phyloP scores from a whole-genome alignment of 2,888 invertebrate species.

The Cheilosia urbana region DNA sequence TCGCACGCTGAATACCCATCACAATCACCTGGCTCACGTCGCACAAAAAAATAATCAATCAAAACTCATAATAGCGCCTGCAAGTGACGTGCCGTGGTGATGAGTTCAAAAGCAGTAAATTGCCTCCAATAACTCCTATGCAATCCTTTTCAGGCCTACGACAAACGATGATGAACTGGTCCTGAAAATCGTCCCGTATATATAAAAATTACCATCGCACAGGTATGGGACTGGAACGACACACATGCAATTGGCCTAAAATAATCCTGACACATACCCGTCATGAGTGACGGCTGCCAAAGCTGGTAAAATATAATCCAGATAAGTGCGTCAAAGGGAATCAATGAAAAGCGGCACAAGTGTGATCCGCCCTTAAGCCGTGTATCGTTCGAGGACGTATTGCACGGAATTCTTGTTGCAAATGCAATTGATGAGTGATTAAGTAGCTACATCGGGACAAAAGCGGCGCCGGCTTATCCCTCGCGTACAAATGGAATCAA shows the following conservation, averaged over 20 bases:
- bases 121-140: constrained; percentile 47
- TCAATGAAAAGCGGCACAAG: constrained; percentile 60
- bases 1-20: constrained; percentile 33
- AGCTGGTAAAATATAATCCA: constrained; percentile 55
- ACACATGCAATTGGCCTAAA: constrained; percentile 61
- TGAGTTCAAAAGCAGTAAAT: constrained; percentile 66
- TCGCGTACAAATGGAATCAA: constrained; percentile 38
- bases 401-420: constrained; percentile 13
- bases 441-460: constrained; percentile 31
- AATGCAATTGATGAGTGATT: constrained; percentile 38
- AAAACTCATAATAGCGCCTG: constrained; percentile 57
- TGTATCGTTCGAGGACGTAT: constrained; percentile 14
- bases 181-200: constrained; percentile 40
- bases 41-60: constrained; percentile 63
- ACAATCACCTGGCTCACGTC: constrained; percentile 54
- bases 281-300: constrained; percentile 52
- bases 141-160: constrained; percentile 44
- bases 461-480: constrained; percentile 9
- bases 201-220: not conserved
- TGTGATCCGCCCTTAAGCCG: constrained; percentile 31
- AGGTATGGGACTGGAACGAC: constrained; percentile 36
- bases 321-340: constrained; percentile 69
- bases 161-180: constrained; percentile 41
- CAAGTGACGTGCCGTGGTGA: constrained; percentile 63
- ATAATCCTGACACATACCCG: constrained; percentile 43